Percentiles rank a stretch among this genome's conserved stretches.
Conservation (phyloP, 2,888 invertebrate species). For the Sceliomorpha sp. region DNA sequence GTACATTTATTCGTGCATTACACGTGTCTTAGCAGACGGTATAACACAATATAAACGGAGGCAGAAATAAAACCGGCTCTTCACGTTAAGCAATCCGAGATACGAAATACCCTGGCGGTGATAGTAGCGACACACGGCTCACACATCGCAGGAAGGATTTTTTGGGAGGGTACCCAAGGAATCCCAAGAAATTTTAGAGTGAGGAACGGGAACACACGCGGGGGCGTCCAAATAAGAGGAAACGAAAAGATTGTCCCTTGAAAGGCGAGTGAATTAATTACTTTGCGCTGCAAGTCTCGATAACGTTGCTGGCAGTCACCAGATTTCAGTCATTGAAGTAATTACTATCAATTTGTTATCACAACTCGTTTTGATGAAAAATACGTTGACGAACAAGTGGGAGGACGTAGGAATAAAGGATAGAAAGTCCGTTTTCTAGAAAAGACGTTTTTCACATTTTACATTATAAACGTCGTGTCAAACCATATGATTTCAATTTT, state of each 20-base stretch:
- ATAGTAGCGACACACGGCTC: slow-evolving; percentile 37
- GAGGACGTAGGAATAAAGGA: slow-evolving; percentile 27
- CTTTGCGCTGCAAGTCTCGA: not conserved
- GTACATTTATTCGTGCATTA: slow-evolving; percentile 46
- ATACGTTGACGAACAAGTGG: slow-evolving; percentile 15
- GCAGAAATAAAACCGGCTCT: slow-evolving; percentile 49
- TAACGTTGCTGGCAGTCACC: not conserved
- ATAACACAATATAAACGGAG: slow-evolving; percentile 53
- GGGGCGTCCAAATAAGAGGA: slow-evolving; percentile 14
- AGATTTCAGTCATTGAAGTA: not conserved
- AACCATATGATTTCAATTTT: slow-evolving; percentile 1
- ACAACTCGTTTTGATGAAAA: not conserved
- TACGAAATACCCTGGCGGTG: slow-evolving; percentile 30
- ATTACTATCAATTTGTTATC: slow-evolving; percentile 23
- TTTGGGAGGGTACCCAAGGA: no score
- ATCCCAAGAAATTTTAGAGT: no score
- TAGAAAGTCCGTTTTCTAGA: slow-evolving; percentile 15
- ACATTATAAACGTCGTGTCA: slow-evolving; percentile 12
- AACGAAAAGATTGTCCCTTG: slow-evolving; percentile 2
- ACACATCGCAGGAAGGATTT: slow-evolving; percentile 13
- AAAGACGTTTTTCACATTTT: slow-evolving; percentile 6
- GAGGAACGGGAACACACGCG: slow-evolving; percentile 14
- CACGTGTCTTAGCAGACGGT: slow-evolving; percentile 52
- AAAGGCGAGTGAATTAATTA: not conserved
- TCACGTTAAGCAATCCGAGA: slow-evolving; percentile 50